These are phyloP conservation scores for Platycnemis pennipes DNA, from an alignment of 2,888 invertebrate genomes.

Conservation along the genomic window DNA sequence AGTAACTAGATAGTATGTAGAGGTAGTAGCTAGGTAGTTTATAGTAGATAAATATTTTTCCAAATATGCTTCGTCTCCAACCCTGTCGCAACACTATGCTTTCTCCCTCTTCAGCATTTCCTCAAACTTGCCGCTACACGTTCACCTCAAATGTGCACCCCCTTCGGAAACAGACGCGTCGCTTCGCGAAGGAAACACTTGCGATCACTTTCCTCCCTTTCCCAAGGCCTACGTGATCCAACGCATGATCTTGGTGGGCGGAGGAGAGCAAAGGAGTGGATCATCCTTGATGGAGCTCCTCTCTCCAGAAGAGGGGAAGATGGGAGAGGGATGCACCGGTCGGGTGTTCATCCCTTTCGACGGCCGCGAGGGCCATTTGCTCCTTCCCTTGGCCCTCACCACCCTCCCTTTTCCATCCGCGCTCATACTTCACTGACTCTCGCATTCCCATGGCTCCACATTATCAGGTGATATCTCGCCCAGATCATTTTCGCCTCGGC, in stretches of 20 bases:
- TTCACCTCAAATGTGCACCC: background rate
- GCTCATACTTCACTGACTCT: background rate
- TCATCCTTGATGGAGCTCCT: background rate
- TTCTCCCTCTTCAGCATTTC: background rate
- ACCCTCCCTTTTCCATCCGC: constrained; percentile 22
- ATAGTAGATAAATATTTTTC: too few species aligned
- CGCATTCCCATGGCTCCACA: background rate
- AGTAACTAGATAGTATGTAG: too few species aligned
- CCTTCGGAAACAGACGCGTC: background rate
- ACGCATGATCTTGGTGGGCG: background rate
- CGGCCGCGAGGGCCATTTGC: background rate
- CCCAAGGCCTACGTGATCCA: background rate
- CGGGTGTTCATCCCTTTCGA: background rate
- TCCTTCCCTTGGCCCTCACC: background rate
- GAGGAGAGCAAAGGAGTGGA: background rate
- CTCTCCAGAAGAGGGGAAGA: background rate
- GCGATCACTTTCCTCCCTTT: constrained; percentile 13
- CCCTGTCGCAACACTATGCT: background rate
- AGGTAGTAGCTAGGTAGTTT: too few species aligned
- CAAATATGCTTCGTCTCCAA: too few species aligned
- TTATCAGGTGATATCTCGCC: constrained; percentile 29
- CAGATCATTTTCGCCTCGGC: constrained; percentile 10
- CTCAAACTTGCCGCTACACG: background rate
- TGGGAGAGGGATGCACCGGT: background rate
- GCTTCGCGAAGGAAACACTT: background rate